Conservation (phyloP, 2,797 vertebrate genomes). For the Delichon dasypus region DNA sequence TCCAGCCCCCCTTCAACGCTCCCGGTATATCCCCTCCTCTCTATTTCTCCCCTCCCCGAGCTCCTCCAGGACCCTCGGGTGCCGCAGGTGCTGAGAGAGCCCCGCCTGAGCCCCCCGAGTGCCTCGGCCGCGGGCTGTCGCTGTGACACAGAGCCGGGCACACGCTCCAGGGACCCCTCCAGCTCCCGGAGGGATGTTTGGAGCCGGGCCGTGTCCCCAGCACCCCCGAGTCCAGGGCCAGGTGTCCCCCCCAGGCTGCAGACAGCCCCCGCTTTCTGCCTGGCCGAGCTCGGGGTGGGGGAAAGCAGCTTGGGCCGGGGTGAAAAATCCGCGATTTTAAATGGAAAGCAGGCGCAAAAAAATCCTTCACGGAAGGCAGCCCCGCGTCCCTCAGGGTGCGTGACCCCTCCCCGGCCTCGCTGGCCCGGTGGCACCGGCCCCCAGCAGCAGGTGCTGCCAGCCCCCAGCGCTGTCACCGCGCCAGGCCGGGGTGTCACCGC, state of each 20-base stretch:
- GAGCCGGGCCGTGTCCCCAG: rapidly evolving
- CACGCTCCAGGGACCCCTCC: background rate
- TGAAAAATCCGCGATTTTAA: background rate
- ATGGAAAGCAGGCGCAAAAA: background rate
- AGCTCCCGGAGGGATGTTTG: rapidly evolving
- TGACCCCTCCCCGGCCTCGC: background rate
- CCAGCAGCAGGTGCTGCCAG: background rate
- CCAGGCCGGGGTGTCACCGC: background rate
- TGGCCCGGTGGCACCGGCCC: background rate
- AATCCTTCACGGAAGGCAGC: rapidly evolving
- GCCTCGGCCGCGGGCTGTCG: rapidly evolving
- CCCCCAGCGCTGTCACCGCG: background rate
- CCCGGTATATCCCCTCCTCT: rapidly evolving
- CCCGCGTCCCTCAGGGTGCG: rapidly evolving
- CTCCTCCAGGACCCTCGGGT: background rate
- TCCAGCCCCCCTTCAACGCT: background rate
- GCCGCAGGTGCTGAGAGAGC: background rate
- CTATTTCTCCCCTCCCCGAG: background rate
- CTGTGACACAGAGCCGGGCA: background rate
- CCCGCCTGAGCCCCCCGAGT: background rate
- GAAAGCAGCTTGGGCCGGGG: rapidly evolving
- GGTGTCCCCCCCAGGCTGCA: background rate
- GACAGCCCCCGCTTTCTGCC: background rate
- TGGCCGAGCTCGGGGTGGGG: rapidly evolving
- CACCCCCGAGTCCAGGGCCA: background rate